Conservation (phyloP, 1,140 invertebrate species). For the Sitobion miscanthi region DNA sequence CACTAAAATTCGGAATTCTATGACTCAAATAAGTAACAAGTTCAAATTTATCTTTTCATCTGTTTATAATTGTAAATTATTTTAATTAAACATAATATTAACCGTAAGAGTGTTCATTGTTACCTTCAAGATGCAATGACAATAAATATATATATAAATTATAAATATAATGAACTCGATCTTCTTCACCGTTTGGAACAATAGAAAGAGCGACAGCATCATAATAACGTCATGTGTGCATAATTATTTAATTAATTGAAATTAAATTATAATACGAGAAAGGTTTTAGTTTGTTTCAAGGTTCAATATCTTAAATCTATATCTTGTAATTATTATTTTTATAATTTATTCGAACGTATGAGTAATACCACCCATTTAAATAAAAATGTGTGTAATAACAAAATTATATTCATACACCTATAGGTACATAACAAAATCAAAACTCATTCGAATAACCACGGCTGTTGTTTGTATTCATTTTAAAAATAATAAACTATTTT, state of each 20-base stretch:
- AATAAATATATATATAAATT: neutral
- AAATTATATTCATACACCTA: neutral
- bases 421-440: neutral
- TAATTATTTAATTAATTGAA: constrained; percentile 23
- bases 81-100: neutral
- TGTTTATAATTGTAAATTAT: neutral
- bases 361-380: neutral
- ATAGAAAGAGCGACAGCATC: neutral
- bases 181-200: neutral
- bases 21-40: neutral
- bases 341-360: constrained; percentile 11
- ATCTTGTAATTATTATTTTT: constrained; percentile 15
- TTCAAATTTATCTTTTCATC: neutral
- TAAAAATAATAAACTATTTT: neutral
- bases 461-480: neutral
- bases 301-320: neutral
- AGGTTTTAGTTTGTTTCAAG: constrained; percentile 25
- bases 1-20: neutral
- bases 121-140: neutral
- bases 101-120: neutral
- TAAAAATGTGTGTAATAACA: neutral
- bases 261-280: neutral
- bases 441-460: neutral
- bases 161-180: neutral
- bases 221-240: neutral